Evolutionary conservation across 2,888 invertebrate species (phyloP), one percentile per base, ranked within the genome.

Genomic region (Nomada lathburiana): DNA sequence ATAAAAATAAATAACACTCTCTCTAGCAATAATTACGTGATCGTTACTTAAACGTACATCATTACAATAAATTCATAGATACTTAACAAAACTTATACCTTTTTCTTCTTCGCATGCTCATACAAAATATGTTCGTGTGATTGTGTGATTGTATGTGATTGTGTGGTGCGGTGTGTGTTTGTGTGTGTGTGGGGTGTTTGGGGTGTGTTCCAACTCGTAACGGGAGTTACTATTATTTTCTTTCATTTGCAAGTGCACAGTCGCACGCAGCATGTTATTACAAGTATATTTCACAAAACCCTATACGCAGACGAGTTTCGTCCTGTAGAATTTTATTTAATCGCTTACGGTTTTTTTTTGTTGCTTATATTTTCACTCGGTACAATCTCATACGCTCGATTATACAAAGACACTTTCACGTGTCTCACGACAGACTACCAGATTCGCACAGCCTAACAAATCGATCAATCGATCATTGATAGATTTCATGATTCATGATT

Each of bases 1-100:
- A 93, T 93, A 93, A 93, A 93, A 93, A 93, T 93, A 93, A 93
- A 93, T 93, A 93, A 93, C 93, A 93, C 93, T 93, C 92, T 93
- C 91, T 93, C 93, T 93, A 93, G 93, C 91, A 91, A 92, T 93
- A 93, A 93, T 90, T 91, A 91, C 87, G 90, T 89, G 90, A 91
- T 89, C 89, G 75, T 91, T 89, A 90, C 92, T 90, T 92, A 92
- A 90, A 89, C 88, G 86, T 92, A 92, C 83, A 88, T 90, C 87
- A 86, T 90, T 91, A 91, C 89, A 90, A 91, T 91, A 89, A 91
- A 91, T 90, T 92, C 89, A 92, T 89, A 92, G 89, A 90, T 91
- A 88, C 90, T 92, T 91, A 91, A 92, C 89, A 90, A 91, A 92
- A 91, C 85, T 88, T 85, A 84, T 87, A 87, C 89, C 84, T 80